Evolutionary conservation across 1,140 invertebrate genomes (phyloP).

Genomic region (Drosophila hydei): DNA sequence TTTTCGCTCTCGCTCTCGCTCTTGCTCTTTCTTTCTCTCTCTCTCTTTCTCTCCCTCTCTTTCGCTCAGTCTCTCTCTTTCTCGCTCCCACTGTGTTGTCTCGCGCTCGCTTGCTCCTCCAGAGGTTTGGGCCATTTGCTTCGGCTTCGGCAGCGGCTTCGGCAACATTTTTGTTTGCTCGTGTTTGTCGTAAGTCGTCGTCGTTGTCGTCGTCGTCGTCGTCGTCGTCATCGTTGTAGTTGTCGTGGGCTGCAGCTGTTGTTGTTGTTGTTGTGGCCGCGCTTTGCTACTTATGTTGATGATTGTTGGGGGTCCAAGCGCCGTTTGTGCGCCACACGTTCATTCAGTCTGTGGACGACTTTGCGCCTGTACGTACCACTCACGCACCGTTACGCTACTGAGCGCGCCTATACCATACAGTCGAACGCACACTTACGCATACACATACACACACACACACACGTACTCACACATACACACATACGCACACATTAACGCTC

Average conservation of each 20-base stretch:
- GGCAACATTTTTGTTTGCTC: slow-evolving; percentile 66
- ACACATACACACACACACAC: background rate
- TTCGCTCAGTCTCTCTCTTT: slow-evolving; percentile 15
- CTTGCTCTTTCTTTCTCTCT: slow-evolving; percentile 6
- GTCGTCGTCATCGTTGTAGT: slow-evolving; percentile 24
- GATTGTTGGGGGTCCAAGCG: slow-evolving; percentile 80
- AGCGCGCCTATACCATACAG: slow-evolving; percentile 37
- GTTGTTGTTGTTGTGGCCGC: slow-evolving; percentile 53
- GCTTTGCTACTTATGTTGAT: slow-evolving; percentile 77
- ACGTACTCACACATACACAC: background rate
- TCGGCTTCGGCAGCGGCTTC: slow-evolving; percentile 57
- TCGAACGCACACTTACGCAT: slow-evolving; percentile 1
- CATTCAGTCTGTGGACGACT: slow-evolving; percentile 77
- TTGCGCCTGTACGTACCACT: slow-evolving; percentile 78
- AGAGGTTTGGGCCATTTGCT: slow-evolving; percentile 49
- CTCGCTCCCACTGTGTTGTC: slow-evolving; percentile 29
- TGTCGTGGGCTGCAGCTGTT: slow-evolving; percentile 43
- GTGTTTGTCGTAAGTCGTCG: slow-evolving; percentile 68
- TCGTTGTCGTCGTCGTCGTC: slow-evolving; percentile 34
- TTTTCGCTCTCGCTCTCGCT: slow-evolving; percentile 31
- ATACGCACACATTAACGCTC: background rate
- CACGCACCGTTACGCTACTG: slow-evolving; percentile 46
- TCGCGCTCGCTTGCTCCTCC: slow-evolving; percentile 65
- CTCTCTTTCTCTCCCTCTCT: slow-evolving; percentile 30
- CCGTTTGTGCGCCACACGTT: slow-evolving; percentile 79